A percentile compares a stretch with the other conserved stretches of the same genome.
Conservation (phyloP, 2,888 invertebrate genomes). For the Chymomyza caudatula region DNA sequence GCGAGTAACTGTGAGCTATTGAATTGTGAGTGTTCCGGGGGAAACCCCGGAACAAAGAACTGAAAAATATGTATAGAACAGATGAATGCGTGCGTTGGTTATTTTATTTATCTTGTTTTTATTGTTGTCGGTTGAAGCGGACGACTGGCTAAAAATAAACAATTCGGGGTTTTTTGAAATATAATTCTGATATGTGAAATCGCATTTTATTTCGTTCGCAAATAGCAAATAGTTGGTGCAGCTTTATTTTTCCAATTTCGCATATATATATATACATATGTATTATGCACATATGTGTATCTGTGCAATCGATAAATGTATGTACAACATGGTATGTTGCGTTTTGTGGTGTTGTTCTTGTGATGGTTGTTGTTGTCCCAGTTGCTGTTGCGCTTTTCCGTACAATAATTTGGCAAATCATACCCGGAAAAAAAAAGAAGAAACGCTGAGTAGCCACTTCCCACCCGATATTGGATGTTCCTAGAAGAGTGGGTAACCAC, state of each 20-base stretch:
- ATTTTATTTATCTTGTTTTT: neutral
- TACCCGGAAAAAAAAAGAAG: constrained; percentile 14
- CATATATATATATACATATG: too few relatives aligned
- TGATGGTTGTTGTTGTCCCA: neutral
- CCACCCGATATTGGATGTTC: constrained; percentile 2
- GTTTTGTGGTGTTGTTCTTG: neutral
- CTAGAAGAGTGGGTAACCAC: constrained; percentile 6
- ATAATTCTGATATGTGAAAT: neutral
- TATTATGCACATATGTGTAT: neutral
- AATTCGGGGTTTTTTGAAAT: neutral
- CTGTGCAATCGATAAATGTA: neutral
- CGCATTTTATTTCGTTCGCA: neutral
- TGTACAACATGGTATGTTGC: neutral
- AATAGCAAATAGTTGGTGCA: neutral
- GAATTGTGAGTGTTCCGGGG: neutral
- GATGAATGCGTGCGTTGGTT: neutral
- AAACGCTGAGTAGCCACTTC: constrained; percentile 16
- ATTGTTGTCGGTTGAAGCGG: neutral
- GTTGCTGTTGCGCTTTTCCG: neutral
- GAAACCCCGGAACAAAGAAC: neutral
- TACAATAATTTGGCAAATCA: constrained; percentile 39
- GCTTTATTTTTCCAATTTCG: neutral
- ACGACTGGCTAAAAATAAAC: neutral
- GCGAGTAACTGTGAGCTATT: neutral
- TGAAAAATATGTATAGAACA: neutral